These are phyloP conservation scores for Plectropomus leopardus DNA, from an alignment of 2,113 vertebrate species.

Conservation along the genomic window DNA sequence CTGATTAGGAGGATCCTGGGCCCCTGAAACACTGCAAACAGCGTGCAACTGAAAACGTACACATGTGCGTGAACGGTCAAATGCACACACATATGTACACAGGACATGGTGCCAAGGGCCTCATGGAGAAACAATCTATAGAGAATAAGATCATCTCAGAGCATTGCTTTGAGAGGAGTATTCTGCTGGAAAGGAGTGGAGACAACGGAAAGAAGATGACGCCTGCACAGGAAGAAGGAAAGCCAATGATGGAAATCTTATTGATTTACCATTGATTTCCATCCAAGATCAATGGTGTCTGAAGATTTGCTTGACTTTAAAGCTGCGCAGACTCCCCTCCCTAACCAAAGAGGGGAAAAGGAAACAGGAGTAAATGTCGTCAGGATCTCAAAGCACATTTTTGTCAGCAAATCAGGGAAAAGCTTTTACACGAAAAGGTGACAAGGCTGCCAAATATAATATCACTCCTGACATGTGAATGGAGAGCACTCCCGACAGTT, in stretches of 20 bases:
- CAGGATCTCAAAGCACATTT: conserved; percentile 58
- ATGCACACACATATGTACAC: conserved; percentile 22
- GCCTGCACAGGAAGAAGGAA: conserved; percentile 16
- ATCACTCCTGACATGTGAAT: conserved; percentile 65
- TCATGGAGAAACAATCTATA: conserved; percentile 62
- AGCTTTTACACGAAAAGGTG: conserved; percentile 62
- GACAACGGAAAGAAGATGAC: conserved; percentile 27
- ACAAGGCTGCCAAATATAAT: conserved; percentile 78
- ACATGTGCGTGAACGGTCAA: conserved; percentile 29
- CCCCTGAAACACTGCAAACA: conserved; percentile 59
- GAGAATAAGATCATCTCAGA: conserved; percentile 48
- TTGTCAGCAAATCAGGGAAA: conserved; percentile 73
- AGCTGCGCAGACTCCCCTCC: conserved; percentile 28
- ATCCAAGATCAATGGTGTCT: conserved; percentile 45
- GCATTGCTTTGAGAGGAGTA: conserved; percentile 10
- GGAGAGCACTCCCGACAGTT: conserved; percentile 70
- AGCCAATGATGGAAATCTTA: conserved; percentile 34
- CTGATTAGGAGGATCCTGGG: conserved; percentile 79
- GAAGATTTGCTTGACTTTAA: conserved; percentile 31
- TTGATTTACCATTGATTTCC: conserved; percentile 49
- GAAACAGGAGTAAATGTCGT: conserved; percentile 55
- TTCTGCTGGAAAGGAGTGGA: conserved; percentile 17
- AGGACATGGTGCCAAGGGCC: conserved; percentile 47
- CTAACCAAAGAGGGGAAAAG: conserved; percentile 21
- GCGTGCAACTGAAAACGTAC: conserved; percentile 44